Conservation (phyloP, 2,888 invertebrate species). For the Drosophila nr. fundita region DNA sequence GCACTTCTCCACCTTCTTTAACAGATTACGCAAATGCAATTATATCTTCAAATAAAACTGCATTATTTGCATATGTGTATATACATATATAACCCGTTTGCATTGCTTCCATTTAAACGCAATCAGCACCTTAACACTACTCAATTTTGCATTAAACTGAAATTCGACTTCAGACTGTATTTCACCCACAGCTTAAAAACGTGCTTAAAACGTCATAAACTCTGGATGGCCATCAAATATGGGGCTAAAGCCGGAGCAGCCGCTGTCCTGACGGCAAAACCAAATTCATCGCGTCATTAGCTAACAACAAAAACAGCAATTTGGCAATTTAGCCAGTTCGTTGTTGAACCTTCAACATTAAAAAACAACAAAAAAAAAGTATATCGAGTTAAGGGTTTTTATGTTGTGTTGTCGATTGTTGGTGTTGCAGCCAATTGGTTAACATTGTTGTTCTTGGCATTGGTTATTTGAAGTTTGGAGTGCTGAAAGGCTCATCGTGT, state of each 20-base stretch:
- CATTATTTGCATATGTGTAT: neutral
- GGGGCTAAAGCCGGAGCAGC: conserved; percentile 11
- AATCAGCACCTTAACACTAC: conserved; percentile 3
- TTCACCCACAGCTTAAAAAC: conserved; percentile 30
- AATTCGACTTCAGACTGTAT: neutral
- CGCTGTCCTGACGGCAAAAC: conserved; percentile 28
- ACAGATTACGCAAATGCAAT: neutral
- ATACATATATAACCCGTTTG: too few relatives aligned
- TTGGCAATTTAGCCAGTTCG: conserved; percentile 45
- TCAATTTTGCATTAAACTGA: conserved; percentile 30
- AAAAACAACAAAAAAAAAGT: neutral
- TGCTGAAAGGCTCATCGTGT: conserved; percentile 5
- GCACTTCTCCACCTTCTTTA: neutral
- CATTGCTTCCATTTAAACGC: neutral
- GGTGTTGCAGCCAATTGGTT: conserved; percentile 34
- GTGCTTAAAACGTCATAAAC: conserved; percentile 65
- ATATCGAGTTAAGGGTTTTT: conserved; percentile 26
- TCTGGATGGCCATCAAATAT: conserved; percentile 30
- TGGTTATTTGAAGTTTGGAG: conserved; percentile 17
- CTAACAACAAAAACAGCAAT: conserved; percentile 49
- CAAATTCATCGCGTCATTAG: conserved; percentile 75
- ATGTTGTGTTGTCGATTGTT: conserved; percentile 11
- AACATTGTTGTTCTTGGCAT: conserved; percentile 29
- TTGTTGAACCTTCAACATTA: conserved; percentile 23
- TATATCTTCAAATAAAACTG: neutral